Evolutionary conservation across 2,888 invertebrate species (phyloP), one percentile per base, ranked within the genome.

Genomic region (Pycnomerus fuliginosus): DNA sequence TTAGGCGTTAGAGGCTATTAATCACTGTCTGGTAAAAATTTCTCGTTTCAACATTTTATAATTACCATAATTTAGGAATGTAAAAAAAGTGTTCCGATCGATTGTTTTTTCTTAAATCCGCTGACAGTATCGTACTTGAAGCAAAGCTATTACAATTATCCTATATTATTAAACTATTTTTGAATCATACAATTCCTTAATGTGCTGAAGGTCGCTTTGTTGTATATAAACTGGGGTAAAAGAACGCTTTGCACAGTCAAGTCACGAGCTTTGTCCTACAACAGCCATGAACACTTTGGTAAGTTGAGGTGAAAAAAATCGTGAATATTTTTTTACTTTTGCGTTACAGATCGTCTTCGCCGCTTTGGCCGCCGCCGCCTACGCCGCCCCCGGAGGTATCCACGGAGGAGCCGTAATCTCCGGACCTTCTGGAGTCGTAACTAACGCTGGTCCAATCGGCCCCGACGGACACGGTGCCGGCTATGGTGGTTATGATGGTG

Each of bases 141-240:
- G 34, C 16, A 13, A 22, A 23, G 20, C 40, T 40, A 22, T 13
- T 24, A 31, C 22, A 20, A 10, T 15, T 25, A 30, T 28, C 22
- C 10, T 16, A 22, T 33, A 13, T 41, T 41, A 46, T 46, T 46
- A 41, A 36, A 20, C 5, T 38, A 27, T 42, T 47, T 47, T 42
- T 27, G 15, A 47, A 31, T 15, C 14, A 12, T 20, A 38, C 39
- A 48, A 44, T 41, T 38, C 37, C 40, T 45, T 30, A 41, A 41
- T 40, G 40, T 35, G 17, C 30, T 44, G 50, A 55, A 56, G 56
- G 56, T 55, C 56, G 45, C 13, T 24, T 32, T 36, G 39, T 31
- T 44, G 34, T 50, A 55, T 53, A 57, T 54, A 55, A 48, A 50
- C 44, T 29, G 30, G 54, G 55, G 54, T 52, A 41, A 48, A 22